phyloP scores from a whole-genome alignment of 23 tunicate species.

The Ciona savignyi region DNA sequence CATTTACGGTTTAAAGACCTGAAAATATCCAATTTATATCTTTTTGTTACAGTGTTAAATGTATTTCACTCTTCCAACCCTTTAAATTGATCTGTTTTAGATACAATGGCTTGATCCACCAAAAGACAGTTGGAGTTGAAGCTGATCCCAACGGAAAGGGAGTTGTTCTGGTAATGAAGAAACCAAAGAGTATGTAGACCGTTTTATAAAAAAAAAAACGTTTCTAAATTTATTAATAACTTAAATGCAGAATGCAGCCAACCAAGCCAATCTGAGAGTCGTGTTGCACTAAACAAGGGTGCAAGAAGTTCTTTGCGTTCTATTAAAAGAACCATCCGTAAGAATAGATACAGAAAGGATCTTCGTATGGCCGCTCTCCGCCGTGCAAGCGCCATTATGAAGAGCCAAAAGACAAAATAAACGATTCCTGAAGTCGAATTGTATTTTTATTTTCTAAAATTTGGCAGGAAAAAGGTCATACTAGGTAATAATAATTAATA shows the following conservation, averaged over 20 bases:
- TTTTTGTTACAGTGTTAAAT: not conserved
- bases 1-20: not conserved
- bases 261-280: slow-evolving; percentile 23
- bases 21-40: no score
- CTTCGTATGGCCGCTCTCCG: slow-evolving; percentile 77
- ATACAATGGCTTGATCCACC: slow-evolving; percentile 73
- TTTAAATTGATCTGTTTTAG: slow-evolving; percentile 10
- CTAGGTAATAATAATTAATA: no score
- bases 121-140: slow-evolving; percentile 74
- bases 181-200: slow-evolving; percentile 31
- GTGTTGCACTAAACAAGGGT: slow-evolving; percentile 20
- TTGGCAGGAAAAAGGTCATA: no score
- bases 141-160: slow-evolving; percentile 71
- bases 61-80: not conserved
- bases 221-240: slow-evolving; percentile 2
- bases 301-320: slow-evolving; percentile 30
- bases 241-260: slow-evolving; percentile 40
- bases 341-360: slow-evolving; percentile 67
- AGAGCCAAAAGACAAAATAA: slow-evolving; percentile 60
- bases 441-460: no score
- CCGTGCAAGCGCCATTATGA: slow-evolving; percentile 64
- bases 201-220: no score
- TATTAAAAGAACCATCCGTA: slow-evolving; percentile 39
- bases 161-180: slow-evolving; percentile 67
- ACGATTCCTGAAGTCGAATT: no score